Evolutionary conservation across 2,888 invertebrate species (phyloP).

Genomic region (Eupithecia pulchellata): DNA sequence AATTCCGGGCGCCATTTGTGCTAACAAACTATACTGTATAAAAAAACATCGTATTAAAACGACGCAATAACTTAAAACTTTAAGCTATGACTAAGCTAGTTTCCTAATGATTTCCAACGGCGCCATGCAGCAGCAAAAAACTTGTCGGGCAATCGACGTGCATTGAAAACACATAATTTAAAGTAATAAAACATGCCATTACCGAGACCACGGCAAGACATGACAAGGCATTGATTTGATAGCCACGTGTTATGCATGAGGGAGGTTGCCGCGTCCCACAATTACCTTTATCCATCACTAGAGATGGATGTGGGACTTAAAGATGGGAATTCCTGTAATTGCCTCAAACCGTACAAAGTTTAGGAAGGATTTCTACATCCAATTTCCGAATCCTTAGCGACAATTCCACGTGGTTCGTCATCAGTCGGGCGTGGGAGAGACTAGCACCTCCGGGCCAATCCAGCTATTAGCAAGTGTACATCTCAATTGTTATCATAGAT

Average conservation of each 20-base stretch:
- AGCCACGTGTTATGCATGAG: slow-evolving; percentile 51
- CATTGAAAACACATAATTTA: slow-evolving; percentile 55
- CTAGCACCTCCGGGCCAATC: slow-evolving; percentile 47
- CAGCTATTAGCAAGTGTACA: slow-evolving; percentile 53
- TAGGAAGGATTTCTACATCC: slow-evolving; percentile 34
- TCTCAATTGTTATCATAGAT: slow-evolving; percentile 57
- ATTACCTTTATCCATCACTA: slow-evolving; percentile 38
- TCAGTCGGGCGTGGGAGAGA: slow-evolving; percentile 52
- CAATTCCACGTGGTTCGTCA: slow-evolving; percentile 52
- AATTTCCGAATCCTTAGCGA: slow-evolving; percentile 26
- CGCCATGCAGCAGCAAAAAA: slow-evolving; percentile 60
- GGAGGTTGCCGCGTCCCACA: slow-evolving; percentile 41
- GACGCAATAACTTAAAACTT: slow-evolving; percentile 13
- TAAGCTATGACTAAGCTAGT: slow-evolving; percentile 38
- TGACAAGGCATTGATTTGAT: slow-evolving; percentile 50
- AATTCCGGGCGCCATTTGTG: background rate
- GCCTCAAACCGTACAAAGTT: slow-evolving; percentile 35
- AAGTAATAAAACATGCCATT: slow-evolving; percentile 60
- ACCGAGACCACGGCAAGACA: slow-evolving; percentile 43
- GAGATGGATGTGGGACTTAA: slow-evolving; percentile 42
- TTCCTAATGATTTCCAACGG: slow-evolving; percentile 58
- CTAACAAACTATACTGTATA: background rate
- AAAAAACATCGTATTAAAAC: background rate
- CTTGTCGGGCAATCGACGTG: slow-evolving; percentile 59
- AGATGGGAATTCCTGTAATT: slow-evolving; percentile 50